Conservation (phyloP, 92 coral and sea anemone genomes). For the Ricordea florida region DNA sequence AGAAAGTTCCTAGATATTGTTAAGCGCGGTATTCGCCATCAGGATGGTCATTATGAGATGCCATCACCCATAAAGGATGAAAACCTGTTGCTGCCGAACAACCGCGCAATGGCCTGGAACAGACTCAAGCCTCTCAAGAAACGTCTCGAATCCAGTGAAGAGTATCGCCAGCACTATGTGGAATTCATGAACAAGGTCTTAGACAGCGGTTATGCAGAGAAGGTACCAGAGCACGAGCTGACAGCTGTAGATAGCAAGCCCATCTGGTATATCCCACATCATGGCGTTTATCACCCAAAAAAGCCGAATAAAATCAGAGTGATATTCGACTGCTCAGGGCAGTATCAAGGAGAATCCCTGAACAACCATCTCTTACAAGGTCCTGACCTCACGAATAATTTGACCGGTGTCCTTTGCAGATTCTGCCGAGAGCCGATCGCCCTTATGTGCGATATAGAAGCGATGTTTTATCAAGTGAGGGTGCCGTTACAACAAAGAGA, state of each 20-base stretch:
- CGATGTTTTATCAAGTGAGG: constrained; percentile 67
- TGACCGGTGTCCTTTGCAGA: constrained; percentile 53
- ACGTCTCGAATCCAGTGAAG: neutral
- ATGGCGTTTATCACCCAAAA: constrained; percentile 54
- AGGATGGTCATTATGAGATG: constrained; percentile 54
- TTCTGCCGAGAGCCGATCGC: constrained; percentile 44
- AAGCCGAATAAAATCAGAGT: constrained; percentile 56
- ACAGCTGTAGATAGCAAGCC: neutral
- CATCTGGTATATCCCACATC: constrained; percentile 57
- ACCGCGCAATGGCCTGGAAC: constrained; percentile 30
- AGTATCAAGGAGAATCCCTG: constrained; percentile 33
- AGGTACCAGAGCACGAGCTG: constrained; percentile 1
- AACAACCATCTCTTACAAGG: constrained; percentile 71
- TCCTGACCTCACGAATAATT: constrained; percentile 65
- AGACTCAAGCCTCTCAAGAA: constrained; percentile 30
- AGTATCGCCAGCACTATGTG: constrained; percentile 30
- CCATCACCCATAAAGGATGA: neutral
- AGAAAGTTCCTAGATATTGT: constrained; percentile 28
- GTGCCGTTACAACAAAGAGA: constrained; percentile 45
- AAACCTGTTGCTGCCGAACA: constrained; percentile 25
- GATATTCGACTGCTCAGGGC: constrained; percentile 48
- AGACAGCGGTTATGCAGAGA: constrained; percentile 40
- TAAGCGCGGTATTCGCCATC: constrained; percentile 21
- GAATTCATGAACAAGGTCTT: constrained; percentile 37
- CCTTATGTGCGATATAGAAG: constrained; percentile 61